These are phyloP conservation scores for Atractosteus spatula DNA, from an alignment of 2,113 vertebrate species.

Conservation along the genomic window DNA sequence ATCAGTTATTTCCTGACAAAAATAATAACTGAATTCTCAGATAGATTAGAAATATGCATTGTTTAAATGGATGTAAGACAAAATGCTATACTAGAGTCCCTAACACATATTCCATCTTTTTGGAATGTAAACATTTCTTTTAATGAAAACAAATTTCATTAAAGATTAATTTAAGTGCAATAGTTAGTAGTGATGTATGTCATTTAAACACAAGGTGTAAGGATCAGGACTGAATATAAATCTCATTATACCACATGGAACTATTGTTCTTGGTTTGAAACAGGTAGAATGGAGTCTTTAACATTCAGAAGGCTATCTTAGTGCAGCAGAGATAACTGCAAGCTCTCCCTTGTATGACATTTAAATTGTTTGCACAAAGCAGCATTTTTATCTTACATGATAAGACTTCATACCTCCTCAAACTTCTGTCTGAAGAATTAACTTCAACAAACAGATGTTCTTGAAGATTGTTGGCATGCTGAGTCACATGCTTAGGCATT, in stretches of 20 bases:
- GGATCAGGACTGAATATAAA: slow-evolving; percentile 9
- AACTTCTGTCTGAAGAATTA: background rate
- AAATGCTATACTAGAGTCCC: too few relatives aligned
- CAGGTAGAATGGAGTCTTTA: background rate
- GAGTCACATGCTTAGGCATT: too few relatives aligned
- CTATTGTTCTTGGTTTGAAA: background rate
- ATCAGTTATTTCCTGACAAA: too few relatives aligned
- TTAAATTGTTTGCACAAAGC: background rate
- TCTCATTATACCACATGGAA: slow-evolving; percentile 17
- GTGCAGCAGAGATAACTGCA: background rate
- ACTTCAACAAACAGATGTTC: background rate
- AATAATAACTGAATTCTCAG: too few relatives aligned
- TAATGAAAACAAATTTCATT: too few relatives aligned
- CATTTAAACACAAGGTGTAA: slow-evolving; percentile 19
- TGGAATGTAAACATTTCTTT: too few relatives aligned
- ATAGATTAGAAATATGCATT: too few relatives aligned
- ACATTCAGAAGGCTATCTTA: slow-evolving; percentile 1
- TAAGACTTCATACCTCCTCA: background rate
- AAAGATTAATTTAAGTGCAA: background rate
- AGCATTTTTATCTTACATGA: background rate
- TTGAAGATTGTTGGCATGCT: background rate
- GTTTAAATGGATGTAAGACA: too few relatives aligned
- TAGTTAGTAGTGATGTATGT: slow-evolving; percentile 14
- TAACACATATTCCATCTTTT: too few relatives aligned
- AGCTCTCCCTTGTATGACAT: background rate